These are phyloP conservation scores for Polypterus bichir DNA, from an alignment of 2,113 vertebrate species.

Conservation along the genomic window DNA sequence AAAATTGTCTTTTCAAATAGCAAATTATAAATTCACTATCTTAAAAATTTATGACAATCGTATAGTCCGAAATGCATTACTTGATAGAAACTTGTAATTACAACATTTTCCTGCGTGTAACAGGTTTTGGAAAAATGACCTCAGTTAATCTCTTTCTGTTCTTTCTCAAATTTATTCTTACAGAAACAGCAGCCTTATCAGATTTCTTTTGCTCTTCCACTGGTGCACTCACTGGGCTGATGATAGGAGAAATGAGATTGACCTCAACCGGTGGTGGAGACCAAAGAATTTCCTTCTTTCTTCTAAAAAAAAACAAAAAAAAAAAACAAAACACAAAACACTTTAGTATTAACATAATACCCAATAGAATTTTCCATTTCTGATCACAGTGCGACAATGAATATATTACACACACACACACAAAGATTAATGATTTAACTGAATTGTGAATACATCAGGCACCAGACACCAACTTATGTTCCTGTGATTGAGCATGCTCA, in stretches of 20 bases:
- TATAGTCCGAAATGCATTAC: not conserved
- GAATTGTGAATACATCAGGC: too few relatives aligned
- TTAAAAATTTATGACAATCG: constrained; percentile 8
- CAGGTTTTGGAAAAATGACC: constrained; percentile 69
- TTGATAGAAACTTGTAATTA: constrained; percentile 26
- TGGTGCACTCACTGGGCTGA: constrained; percentile 45
- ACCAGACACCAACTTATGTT: too few relatives aligned
- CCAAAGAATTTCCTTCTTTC: constrained; percentile 36
- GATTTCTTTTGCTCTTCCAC: constrained; percentile 14
- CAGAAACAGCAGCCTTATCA: constrained; percentile 29
- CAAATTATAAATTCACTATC: constrained; percentile 24
- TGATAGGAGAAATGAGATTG: constrained; percentile 70
- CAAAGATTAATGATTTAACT: too few relatives aligned
- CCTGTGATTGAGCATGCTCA: too few relatives aligned
- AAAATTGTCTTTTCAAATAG: constrained; percentile 46
- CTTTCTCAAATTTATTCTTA: constrained; percentile 45
- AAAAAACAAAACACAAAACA: not conserved
- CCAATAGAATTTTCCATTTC: too few relatives aligned
- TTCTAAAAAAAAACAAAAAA: constrained; percentile 34
- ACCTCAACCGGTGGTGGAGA: constrained; percentile 56
- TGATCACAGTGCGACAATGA: too few relatives aligned
- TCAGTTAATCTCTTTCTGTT: constrained; percentile 56
- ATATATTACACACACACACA: too few relatives aligned
- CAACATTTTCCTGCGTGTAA: constrained; percentile 76
- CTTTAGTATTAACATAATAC: too few relatives aligned